These are phyloP conservation scores for Sicus ferrugineus DNA, from an alignment of 2,888 invertebrate genomes.

Conservation along the genomic window DNA sequence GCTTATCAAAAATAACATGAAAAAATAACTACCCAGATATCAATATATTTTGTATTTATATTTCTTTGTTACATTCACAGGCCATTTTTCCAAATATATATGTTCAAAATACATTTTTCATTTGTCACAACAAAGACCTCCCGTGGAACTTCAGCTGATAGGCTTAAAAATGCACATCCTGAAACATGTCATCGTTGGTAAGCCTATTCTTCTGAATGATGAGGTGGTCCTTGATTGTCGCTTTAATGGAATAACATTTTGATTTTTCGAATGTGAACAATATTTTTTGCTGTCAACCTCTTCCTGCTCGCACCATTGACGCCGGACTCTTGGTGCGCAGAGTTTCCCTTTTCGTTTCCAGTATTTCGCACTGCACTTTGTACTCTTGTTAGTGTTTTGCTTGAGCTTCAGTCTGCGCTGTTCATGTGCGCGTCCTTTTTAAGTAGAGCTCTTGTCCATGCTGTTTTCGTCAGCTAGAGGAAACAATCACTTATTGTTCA, in stretches of 20 bases:
- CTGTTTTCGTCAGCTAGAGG: slow-evolving; percentile 37
- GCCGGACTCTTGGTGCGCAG: neutral
- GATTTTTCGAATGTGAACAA: slow-evolving; percentile 55
- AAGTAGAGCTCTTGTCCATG: neutral
- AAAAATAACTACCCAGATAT: no score
- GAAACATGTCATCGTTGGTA: slow-evolving; percentile 39
- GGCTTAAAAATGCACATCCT: slow-evolving; percentile 51
- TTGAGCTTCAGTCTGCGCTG: neutral
- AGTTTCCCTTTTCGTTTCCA: slow-evolving; percentile 6
- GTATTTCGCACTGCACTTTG: neutral
- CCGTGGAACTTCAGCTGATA: slow-evolving; percentile 46
- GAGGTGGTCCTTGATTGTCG: slow-evolving; percentile 50
- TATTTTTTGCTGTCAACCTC: slow-evolving; percentile 46
- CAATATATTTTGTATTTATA: neutral
- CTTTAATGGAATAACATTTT: slow-evolving; percentile 41
- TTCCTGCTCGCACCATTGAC: neutral
- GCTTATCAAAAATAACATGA: no score
- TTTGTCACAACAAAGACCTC: slow-evolving; percentile 55
- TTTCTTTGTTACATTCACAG: neutral
- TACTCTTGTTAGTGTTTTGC: slow-evolving; percentile 3
- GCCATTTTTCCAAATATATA: neutral
- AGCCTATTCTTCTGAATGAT: slow-evolving; percentile 40
- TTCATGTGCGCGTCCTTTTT: neutral
- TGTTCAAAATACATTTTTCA: slow-evolving; percentile 58
- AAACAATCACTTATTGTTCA: slow-evolving; percentile 60